Evolutionary conservation across 1,140 invertebrate genomes (phyloP).

Genomic region (Babylonia areolata): DNA sequence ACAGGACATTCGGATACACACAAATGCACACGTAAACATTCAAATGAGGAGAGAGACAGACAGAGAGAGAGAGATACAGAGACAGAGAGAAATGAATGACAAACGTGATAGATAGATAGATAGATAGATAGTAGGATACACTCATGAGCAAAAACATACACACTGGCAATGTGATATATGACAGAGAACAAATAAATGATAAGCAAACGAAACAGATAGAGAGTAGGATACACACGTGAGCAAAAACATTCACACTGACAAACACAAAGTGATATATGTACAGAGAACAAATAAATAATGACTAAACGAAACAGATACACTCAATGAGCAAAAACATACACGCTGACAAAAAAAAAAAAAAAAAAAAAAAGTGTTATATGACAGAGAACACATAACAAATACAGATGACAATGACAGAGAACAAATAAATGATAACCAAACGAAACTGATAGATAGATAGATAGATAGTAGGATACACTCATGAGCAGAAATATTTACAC

Average conservation of each 20-base stretch:
- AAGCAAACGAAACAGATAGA: background rate
- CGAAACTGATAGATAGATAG: background rate
- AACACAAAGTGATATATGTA: no score
- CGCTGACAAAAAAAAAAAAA: no score
- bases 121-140: background rate
- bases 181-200: background rate
- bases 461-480: background rate
- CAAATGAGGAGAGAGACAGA: background rate
- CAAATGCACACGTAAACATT: background rate
- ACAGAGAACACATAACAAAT: no score
- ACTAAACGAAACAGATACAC: no score
- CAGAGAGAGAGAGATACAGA: background rate
- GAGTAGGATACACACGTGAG: background rate
- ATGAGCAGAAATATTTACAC: background rate
- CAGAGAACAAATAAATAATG: no score
- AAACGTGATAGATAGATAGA: background rate
- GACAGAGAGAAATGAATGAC: background rate
- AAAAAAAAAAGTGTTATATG: no score
- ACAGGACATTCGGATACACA: background rate
- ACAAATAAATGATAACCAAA: background rate
- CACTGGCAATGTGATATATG: no score
- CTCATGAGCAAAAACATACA: background rate
- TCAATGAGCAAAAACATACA: no score
- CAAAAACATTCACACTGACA: background rate
- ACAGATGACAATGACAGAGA: slow-evolving; percentile 3